Evolutionary conservation across 1,140 invertebrate genomes (phyloP).

Genomic region (Temnothorax longispinosus): DNA sequence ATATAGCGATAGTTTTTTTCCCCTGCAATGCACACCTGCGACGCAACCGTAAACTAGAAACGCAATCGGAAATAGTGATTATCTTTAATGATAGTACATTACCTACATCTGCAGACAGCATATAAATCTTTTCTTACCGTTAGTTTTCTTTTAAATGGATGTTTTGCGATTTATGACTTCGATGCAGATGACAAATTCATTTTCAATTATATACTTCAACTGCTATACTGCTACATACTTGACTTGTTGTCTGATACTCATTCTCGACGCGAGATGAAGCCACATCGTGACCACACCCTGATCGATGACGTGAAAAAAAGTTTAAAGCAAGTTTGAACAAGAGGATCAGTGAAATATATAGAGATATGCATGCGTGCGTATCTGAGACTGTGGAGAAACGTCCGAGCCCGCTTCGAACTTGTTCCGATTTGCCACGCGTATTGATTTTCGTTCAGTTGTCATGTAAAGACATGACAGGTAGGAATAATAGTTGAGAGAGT

Average conservation of each 20-base stretch:
- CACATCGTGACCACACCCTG: neutral
- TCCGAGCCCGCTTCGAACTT: slow-evolving; percentile 12
- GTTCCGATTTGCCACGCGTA: slow-evolving; percentile 31
- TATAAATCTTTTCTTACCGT: neutral
- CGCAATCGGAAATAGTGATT: slow-evolving; percentile 10
- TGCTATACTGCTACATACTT: neutral
- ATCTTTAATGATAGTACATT: neutral
- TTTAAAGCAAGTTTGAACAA: neutral
- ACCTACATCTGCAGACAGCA: neutral
- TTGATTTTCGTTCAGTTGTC: slow-evolving; percentile 50
- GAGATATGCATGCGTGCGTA: neutral
- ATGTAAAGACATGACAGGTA: slow-evolving; percentile 42
- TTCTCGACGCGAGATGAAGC: neutral
- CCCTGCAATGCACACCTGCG: slow-evolving; percentile 12
- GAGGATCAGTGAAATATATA: neutral
- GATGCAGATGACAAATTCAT: neutral
- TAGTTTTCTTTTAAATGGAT: neutral
- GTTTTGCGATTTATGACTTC: neutral
- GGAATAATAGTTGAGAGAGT: slow-evolving; percentile 46
- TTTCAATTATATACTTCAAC: neutral
- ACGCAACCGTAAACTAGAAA: slow-evolving; percentile 5
- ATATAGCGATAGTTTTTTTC: neutral
- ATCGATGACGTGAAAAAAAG: neutral
- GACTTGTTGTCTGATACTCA: neutral
- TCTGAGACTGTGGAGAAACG: neutral